Evolutionary conservation across 2,888 invertebrate genomes (phyloP), one percentile per base, ranked within the genome.

Genomic region (Tupiocoris notatus): DNA sequence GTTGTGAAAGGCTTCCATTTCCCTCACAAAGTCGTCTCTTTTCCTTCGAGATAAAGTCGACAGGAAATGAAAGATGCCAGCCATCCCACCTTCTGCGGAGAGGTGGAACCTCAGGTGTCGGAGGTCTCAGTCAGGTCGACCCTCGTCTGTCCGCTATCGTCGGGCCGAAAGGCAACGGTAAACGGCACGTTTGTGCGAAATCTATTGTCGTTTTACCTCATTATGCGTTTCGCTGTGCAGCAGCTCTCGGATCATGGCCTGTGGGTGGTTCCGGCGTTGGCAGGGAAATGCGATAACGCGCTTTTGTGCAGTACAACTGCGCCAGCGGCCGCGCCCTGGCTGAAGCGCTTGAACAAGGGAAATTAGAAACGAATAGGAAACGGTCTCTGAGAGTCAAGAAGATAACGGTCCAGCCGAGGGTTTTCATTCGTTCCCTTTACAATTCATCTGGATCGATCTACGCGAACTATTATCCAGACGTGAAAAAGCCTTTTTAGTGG

Each of bases 1-100:
- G 22, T 2, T 1, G 6, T 21, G 63, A 21, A 21, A 64, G 39
- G 39, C 39, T 39, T 39, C 39, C 39, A 39, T 39, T 39, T 39
- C 39, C 39, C 39, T 39, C 39, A 39, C 39, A 39, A 39, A 39
- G 24, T 17, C 25, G 64, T 1, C n/a, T 18, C 68, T 20, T 67
- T 70, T 70, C 59, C 70, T 70, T 70, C 58, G 1, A 23, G 70
- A 70, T 70, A 70, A 65, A 70, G 70, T 70, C 57, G 59, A 70
- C 70, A 59, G 70, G 70, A 70, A 70, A 70, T 70, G 70, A 70
- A 70, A 59, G 70, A 39, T 63, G 22, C 22, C 63, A 39, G 39
- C 39, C 39, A 39, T 39, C 39, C 39, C 12, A 39, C 6, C 6
- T 7, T 3, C 12, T 12, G 12, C 6, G 12, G 39, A 12, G 12